Conservation (phyloP, 2,888 invertebrate genomes). For the Gerris lacustris region DNA sequence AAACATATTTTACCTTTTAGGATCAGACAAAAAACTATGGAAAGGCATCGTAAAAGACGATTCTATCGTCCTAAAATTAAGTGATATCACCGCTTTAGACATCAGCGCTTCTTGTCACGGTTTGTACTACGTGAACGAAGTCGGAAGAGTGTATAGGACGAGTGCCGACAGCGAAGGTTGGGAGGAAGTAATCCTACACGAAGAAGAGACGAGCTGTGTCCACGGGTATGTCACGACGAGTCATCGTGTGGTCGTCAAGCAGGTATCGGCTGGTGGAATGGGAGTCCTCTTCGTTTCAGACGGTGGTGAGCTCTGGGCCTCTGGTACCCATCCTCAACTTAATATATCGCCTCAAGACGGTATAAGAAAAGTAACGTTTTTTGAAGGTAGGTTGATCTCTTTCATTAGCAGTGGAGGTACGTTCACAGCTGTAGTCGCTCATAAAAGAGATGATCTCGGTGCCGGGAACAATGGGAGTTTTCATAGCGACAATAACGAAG, state of each 20-base stretch:
- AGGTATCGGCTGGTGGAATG: slow-evolving; percentile 49
- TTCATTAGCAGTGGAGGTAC: slow-evolving; percentile 61
- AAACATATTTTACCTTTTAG: slow-evolving; percentile 19
- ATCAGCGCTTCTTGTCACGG: slow-evolving; percentile 49
- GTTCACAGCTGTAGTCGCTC: slow-evolving; percentile 60
- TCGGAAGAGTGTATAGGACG: slow-evolving; percentile 48
- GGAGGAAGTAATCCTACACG: slow-evolving; percentile 50
- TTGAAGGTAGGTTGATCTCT: slow-evolving; percentile 54
- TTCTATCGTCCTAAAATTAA: slow-evolving; percentile 36
- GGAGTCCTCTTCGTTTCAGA: slow-evolving; percentile 53
- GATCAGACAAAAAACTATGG: slow-evolving; percentile 19
- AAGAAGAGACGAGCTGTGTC: slow-evolving; percentile 51
- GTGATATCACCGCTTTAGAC: slow-evolving; percentile 47
- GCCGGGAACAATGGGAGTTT: slow-evolving; percentile 47
- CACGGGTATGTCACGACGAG: slow-evolving; percentile 53
- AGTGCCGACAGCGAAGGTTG: slow-evolving; percentile 44
- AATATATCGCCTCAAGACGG: slow-evolving; percentile 44
- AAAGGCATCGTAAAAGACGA: slow-evolving; percentile 18
- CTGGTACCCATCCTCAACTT: slow-evolving; percentile 54
- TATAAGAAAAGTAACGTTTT: slow-evolving; percentile 54
- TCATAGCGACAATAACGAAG: slow-evolving; percentile 24
- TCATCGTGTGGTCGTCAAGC: slow-evolving; percentile 49
- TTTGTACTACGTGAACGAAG: slow-evolving; percentile 49
- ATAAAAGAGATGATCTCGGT: slow-evolving; percentile 47
- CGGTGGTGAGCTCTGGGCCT: slow-evolving; percentile 56